Conservation (phyloP, 2,113 vertebrate species). For the Turdus rufiventris region DNA sequence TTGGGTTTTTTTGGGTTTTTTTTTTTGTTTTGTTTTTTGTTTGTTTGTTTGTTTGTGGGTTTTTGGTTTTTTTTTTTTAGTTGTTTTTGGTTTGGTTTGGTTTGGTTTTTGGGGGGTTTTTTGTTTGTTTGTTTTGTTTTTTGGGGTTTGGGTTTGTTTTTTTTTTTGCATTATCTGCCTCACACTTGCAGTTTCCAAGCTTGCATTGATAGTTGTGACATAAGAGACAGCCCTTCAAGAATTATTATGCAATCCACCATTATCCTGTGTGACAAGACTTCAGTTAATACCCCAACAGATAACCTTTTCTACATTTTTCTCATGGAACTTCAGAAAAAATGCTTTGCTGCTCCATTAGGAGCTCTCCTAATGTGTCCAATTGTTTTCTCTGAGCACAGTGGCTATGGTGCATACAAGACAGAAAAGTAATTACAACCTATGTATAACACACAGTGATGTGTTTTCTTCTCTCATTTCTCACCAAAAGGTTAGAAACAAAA, state of each 20-base stretch:
- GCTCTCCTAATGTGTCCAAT: rapidly evolving
- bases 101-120: too few species aligned
- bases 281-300: not conserved
- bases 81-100: too few species aligned
- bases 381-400: not conserved
- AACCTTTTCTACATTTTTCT: not conserved
- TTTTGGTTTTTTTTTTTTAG: too few species aligned
- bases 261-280: not conserved
- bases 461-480: not conserved
- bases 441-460: not conserved
- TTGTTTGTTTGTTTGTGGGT: too few species aligned
- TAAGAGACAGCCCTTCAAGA: not conserved
- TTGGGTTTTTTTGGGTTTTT: too few species aligned
- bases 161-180: not conserved
- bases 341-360: not conserved
- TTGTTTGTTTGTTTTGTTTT: too few species aligned
- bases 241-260: not conserved
- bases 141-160: too few species aligned
- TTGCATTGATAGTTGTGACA: not conserved
- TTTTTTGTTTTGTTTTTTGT: too few species aligned
- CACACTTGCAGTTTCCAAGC: not conserved
- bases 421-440: not conserved
- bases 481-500: not conserved
- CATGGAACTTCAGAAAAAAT: not conserved
- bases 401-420: not conserved